A percentile compares a stretch with the other conserved stretches of the same genome.
phyloP scores from a whole-genome alignment of 2,888 invertebrate genomes.

The Heterodera filipjevi region DNA sequence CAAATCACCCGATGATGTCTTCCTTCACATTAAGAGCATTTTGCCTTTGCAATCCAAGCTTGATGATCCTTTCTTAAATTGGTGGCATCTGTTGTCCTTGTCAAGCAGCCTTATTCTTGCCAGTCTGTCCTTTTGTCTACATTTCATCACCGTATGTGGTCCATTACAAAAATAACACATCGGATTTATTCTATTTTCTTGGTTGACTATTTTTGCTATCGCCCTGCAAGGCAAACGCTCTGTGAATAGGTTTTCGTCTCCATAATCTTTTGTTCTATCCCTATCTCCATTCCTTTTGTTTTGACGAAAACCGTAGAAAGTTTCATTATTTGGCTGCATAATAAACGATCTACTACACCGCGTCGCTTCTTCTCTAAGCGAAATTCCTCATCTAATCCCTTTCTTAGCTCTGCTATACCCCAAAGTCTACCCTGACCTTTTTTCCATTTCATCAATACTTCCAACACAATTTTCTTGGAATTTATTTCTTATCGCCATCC shows the following conservation, averaged over 20 bases:
- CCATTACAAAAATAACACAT: background rate
- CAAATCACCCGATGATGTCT: background rate
- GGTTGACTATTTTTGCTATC: no score
- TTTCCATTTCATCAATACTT: background rate
- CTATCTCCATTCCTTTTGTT: no score
- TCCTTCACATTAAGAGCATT: background rate
- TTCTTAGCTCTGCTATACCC: background rate
- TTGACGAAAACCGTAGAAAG: no score
- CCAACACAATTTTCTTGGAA: background rate
- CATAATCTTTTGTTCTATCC: no score
- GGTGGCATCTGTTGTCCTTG: background rate
- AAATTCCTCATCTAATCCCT: background rate
- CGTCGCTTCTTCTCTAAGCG: conserved; percentile 5
- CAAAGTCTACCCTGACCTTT: background rate
- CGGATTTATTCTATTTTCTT: no score
- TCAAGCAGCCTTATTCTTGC: background rate
- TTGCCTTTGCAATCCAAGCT: background rate
- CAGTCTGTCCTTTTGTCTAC: background rate
- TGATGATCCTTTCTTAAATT: background rate
- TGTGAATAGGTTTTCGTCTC: no score
- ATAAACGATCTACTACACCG: background rate
- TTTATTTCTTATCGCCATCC: background rate
- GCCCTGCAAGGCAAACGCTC: no score
- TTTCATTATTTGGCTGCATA: no score
- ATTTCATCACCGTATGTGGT: background rate